A percentile compares a stretch with the other conserved stretches of the same genome.
Conservation (phyloP, 2,113 vertebrate species). For the Pseudorhombus dupliciocellatus region DNA sequence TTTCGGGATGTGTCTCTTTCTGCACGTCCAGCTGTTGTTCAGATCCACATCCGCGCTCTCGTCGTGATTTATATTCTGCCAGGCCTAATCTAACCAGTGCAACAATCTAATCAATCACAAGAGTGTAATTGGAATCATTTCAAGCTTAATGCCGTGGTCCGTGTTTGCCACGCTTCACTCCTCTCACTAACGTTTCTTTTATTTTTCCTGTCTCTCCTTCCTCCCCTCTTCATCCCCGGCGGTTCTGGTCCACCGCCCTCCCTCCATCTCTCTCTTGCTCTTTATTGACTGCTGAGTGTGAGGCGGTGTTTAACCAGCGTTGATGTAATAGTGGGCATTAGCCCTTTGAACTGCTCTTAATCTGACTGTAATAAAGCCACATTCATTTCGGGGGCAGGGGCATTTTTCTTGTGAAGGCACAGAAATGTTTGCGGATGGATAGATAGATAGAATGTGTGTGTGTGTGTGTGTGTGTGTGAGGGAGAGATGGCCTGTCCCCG, state of each 20-base stretch:
- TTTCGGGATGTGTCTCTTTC: neutral
- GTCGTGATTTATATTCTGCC: neutral
- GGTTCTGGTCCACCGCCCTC: slow-evolving; percentile 65
- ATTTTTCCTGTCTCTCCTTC: slow-evolving; percentile 6
- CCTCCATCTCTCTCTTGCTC: slow-evolving; percentile 63
- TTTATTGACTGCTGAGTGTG: slow-evolving; percentile 78
- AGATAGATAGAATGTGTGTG: neutral
- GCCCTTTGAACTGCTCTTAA: slow-evolving; percentile 77
- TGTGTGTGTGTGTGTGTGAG: neutral
- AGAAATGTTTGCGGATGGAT: slow-evolving; percentile 20
- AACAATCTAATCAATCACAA: slow-evolving; percentile 68
- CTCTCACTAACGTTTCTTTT: slow-evolving; percentile 27
- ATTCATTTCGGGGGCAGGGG: slow-evolving; percentile 57
- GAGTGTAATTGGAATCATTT: slow-evolving; percentile 65
- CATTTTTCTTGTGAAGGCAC: neutral
- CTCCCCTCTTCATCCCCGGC: slow-evolving; percentile 31
- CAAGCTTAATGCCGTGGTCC: slow-evolving; percentile 59
- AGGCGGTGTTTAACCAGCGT: slow-evolving; percentile 74
- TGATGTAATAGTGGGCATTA: slow-evolving; percentile 78
- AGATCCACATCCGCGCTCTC: slow-evolving; percentile 6
- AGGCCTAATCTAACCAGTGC: slow-evolving; percentile 52
- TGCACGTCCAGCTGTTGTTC: neutral
- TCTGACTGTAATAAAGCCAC: slow-evolving; percentile 78
- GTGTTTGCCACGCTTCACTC: slow-evolving; percentile 62
- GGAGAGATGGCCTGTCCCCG: slow-evolving; percentile 18